Base-by-base conservation (phyloP, 2,888 invertebrate species). In the Synergus itoensis region DNA sequence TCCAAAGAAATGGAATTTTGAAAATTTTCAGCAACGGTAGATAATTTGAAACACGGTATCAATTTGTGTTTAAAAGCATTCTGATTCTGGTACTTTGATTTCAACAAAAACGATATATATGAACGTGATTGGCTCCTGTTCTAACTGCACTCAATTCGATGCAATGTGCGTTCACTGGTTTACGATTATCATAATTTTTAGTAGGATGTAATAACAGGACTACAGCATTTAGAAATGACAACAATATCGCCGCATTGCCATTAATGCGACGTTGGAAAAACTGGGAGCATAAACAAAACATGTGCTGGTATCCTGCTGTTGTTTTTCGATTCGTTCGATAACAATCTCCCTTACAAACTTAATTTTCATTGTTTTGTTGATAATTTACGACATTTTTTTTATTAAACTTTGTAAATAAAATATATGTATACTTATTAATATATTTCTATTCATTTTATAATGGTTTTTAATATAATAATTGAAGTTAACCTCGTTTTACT, bases 121-220 rank as follows among this genome's bases (percentile, higher is more conserved):
- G 12, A 62, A 28, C 14, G 28, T 62, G 62, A 62, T 62, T 62
- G 28, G 62, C 12, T 28, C 14, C 12, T 28, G 28, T 11, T 62
- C 21, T 62, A 28, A 62, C 21, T 28, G 62, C 28, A 14, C 7
- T 62, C 28, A 62, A 62, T 67, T 75, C 28, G 75, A 78, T 78
- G 80, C 78, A 16, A 21, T 67, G 78, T 84, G 81, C 81, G 83
- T 82, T 81, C 80, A 53, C 62, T 64, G 77, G 36, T 79, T 80
- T 76, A 69, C 76, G 83, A 82, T 85, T 83, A 81, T 80, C 79
- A 81, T 82, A 80, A 84, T 84, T 85, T 82, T 81, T 80, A 78
- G 78, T 62, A 62, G 62, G 28, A 28, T 62, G 62, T 62, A 62
- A 62, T 62, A 62, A 62, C 62, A 28, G 40, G 64, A 62, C 36